phyloP scores from a whole-genome alignment of 2,797 vertebrate genomes.

The Macropus fuliginosus region DNA sequence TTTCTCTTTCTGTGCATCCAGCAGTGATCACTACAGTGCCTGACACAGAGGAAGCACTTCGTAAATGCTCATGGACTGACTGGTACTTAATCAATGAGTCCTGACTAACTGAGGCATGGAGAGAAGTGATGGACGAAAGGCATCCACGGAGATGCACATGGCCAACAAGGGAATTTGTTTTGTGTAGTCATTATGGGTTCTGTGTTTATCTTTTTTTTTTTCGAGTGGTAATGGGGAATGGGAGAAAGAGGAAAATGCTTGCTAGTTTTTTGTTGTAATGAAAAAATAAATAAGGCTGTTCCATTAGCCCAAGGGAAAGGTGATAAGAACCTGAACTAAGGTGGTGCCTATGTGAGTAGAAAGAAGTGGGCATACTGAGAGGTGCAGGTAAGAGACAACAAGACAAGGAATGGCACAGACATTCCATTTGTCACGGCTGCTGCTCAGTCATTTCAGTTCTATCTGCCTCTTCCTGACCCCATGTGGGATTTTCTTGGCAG shows the following conservation, averaged over 20 bases:
- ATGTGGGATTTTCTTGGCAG: neutral
- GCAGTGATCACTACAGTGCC: too few relatives aligned
- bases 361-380: neutral
- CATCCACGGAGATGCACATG: neutral
- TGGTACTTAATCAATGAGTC: neutral
- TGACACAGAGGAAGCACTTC: neutral
- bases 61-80: too few relatives aligned
- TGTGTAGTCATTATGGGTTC: neutral
- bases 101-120: neutral
- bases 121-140: neutral
- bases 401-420: too few relatives aligned
- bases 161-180: neutral
- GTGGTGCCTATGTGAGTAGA: neutral
- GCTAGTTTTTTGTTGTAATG: neutral
- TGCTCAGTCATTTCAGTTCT: neutral
- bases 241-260: neutral
- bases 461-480: neutral
- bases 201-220: too few relatives aligned
- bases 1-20: neutral
- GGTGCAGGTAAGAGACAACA: neutral
- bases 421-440: neutral
- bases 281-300: neutral
- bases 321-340: neutral
- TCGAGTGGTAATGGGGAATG: neutral
- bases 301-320: neutral